phyloP scores from a whole-genome alignment of 2,888 invertebrate genomes.

The Dicyrtomina minuta region DNA sequence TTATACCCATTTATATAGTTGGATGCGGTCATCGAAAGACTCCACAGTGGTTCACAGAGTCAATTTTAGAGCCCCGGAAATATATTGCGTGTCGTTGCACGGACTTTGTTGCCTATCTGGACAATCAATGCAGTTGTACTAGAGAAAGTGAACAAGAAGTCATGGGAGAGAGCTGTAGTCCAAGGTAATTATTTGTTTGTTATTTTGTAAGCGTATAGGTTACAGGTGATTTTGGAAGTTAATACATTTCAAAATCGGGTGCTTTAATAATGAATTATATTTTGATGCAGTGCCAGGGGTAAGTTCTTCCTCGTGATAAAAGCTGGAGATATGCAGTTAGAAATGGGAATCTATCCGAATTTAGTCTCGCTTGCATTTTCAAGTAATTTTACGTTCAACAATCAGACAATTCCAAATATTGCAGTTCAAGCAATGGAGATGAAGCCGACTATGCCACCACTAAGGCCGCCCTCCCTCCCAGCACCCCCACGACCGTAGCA shows the following conservation, averaged over 20 bases:
- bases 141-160: slow-evolving; percentile 32
- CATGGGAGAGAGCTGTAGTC: slow-evolving; percentile 44
- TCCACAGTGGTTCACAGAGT: slow-evolving; percentile 25
- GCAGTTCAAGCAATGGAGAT: no score
- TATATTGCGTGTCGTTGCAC: slow-evolving; percentile 44
- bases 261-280: slow-evolving; percentile 8
- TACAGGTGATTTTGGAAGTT: no score
- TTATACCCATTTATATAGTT: neutral
- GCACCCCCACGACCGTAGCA: no score
- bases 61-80: slow-evolving; percentile 14
- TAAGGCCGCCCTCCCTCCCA: no score
- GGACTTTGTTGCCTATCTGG: slow-evolving; percentile 35
- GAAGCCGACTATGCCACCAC: no score
- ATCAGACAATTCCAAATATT: neutral
- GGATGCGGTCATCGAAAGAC: slow-evolving; percentile 26
- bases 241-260: no score
- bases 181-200: slow-evolving; percentile 27
- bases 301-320: neutral
- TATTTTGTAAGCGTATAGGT: neutral
- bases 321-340: neutral
- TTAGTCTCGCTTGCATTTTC: slow-evolving; percentile 6
- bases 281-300: slow-evolving; percentile 40
- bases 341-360: slow-evolving; percentile 18
- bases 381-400: neutral
- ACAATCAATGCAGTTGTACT: slow-evolving; percentile 32